Conservation (phyloP, 2,888 invertebrate genomes). For the Acleris literana region DNA sequence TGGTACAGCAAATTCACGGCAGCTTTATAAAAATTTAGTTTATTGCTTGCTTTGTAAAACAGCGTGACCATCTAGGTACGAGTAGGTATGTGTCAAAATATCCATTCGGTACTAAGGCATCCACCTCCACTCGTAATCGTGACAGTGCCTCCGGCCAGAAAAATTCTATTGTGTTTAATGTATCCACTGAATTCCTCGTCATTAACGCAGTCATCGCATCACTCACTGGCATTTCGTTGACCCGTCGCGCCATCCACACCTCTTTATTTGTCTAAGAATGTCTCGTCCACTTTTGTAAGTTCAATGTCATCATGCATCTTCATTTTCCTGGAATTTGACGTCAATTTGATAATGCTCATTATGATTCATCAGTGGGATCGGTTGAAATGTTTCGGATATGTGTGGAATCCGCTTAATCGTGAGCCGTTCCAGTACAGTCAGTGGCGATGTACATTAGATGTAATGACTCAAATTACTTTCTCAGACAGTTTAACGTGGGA, state of each 20-base stretch:
- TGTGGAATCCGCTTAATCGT: conserved; percentile 60
- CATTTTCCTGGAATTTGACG: conserved; percentile 64
- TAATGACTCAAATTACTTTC: neutral
- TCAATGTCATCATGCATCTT: conserved; percentile 54
- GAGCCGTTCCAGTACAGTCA: conserved; percentile 19
- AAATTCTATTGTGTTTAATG: conserved; percentile 81
- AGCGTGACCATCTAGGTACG: conserved; percentile 61
- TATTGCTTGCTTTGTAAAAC: conserved; percentile 54
- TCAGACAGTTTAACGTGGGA: no score
- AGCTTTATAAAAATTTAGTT: conserved; percentile 39
- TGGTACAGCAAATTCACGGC: neutral
- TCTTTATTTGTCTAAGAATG: conserved; percentile 47
- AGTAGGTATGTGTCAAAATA: conserved; percentile 58
- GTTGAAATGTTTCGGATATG: conserved; percentile 56
- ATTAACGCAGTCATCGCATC: conserved; percentile 68
- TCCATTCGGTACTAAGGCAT: conserved; percentile 60
- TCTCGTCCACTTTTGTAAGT: conserved; percentile 55
- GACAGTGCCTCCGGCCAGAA: conserved; percentile 74
- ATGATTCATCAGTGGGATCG: conserved; percentile 57
- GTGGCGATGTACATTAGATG: neutral
- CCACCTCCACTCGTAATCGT: conserved; percentile 58
- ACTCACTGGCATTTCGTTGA: conserved; percentile 61
- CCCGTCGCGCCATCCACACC: conserved; percentile 57
- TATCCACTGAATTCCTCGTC: conserved; percentile 75
- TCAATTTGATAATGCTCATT: conserved; percentile 58